phyloP scores from a whole-genome alignment of 2,888 invertebrate species.

The Caenorhabditis virilis region DNA sequence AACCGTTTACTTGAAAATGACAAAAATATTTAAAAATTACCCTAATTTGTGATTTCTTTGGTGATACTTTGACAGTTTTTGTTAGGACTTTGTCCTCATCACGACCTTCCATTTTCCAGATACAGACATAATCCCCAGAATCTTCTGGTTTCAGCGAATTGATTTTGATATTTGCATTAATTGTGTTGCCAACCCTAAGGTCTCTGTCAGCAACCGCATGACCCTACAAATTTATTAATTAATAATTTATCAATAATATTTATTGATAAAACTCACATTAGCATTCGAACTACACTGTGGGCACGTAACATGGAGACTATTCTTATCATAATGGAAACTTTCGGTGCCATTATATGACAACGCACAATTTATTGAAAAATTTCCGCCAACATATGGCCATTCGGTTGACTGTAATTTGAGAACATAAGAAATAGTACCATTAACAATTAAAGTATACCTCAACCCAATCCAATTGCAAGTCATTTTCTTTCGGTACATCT shows the following conservation, averaged over 20 bases:
- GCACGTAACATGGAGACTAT: slow-evolving; percentile 29
- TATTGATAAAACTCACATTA: slow-evolving; percentile 7
- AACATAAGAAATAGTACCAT: background rate
- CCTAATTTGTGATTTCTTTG: slow-evolving; percentile 35
- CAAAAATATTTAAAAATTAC: slow-evolving; percentile 7
- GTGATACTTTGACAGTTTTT: slow-evolving; percentile 22
- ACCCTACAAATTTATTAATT: slow-evolving; percentile 5
- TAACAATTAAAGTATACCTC: slow-evolving; percentile 7
- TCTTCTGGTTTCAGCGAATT: slow-evolving; percentile 26
- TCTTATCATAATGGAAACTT: slow-evolving; percentile 6
- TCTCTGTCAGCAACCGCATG: slow-evolving; percentile 7
- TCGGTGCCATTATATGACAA: slow-evolving; percentile 6
- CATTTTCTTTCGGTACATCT: background rate
- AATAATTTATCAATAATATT: background rate
- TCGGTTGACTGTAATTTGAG: slow-evolving; percentile 10
- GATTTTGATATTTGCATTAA: slow-evolving; percentile 10
- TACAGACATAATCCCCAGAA: slow-evolving; percentile 25
- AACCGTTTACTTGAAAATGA: background rate
- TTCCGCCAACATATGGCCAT: slow-evolving; percentile 41
- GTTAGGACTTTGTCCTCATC: slow-evolving; percentile 3
- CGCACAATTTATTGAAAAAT: slow-evolving; percentile 23
- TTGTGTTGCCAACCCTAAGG: background rate
- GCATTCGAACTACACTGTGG: slow-evolving; percentile 14
- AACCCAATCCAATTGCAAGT: slow-evolving; percentile 32
- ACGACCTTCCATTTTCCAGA: slow-evolving; percentile 14